Percentiles rank a stretch among this genome's conserved stretches.
These are phyloP conservation scores for Corydoras maculifer DNA, from an alignment of 2,113 vertebrate species.

Conservation along the genomic window DNA sequence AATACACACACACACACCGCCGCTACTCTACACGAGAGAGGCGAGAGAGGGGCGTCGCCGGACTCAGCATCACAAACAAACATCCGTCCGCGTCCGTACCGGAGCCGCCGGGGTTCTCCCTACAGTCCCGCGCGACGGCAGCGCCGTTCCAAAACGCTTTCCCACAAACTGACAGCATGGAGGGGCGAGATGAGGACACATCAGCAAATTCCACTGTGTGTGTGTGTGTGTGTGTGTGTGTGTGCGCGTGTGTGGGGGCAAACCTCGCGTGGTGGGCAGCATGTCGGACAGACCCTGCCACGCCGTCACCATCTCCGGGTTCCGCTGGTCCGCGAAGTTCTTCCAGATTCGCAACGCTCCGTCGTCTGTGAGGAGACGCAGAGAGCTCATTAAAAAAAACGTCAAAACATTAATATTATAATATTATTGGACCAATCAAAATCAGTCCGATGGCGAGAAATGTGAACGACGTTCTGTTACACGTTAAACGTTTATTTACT, in stretches of 20 bases:
- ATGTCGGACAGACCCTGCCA: slow-evolving; percentile 99
- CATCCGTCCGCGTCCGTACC: slow-evolving; percentile 21
- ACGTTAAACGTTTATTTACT: no score
- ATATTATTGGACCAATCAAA: no score
- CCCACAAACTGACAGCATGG: slow-evolving; percentile 40
- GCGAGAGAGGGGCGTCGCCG: no score
- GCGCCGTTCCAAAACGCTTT: slow-evolving; percentile 27
- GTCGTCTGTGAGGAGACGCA: slow-evolving; percentile 67
- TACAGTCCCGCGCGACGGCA: slow-evolving; percentile 15
- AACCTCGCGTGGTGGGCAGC: slow-evolving; percentile 92
- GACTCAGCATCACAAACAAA: background rate
- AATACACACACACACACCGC: no score
- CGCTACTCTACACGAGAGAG: no score
- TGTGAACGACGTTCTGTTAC: no score
- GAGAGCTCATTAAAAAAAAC: background rate
- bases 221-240: slow-evolving; percentile 3
- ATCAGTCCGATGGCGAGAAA: no score
- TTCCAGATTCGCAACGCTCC: slow-evolving; percentile 96
- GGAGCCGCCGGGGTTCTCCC: slow-evolving; percentile 22
- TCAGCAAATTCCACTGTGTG: slow-evolving; percentile 14
- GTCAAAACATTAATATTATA: background rate
- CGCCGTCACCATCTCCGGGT: slow-evolving; percentile 96
- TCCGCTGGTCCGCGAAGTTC: slow-evolving; percentile 95
- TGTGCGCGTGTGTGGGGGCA: slow-evolving; percentile 12
- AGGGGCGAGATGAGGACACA: slow-evolving; percentile 38